Percentiles rank a stretch among this genome's conserved stretches.
Evolutionary conservation across 2,113 vertebrate species (phyloP).

Genomic region (Verasper variegatus): DNA sequence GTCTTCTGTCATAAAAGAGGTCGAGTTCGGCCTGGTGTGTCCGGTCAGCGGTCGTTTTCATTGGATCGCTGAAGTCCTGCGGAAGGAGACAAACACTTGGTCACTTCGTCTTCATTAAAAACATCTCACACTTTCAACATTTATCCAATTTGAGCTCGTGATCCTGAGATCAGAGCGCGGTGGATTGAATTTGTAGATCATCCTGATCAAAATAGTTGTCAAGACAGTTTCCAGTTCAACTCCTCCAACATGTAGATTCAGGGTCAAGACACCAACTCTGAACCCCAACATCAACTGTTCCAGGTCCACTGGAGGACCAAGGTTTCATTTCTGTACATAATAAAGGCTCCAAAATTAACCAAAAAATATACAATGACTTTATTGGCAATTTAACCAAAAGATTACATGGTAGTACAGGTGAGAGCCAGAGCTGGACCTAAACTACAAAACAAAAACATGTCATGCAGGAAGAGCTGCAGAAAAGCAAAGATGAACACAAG

Average conservation of each 20-base stretch:
- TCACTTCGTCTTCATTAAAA: background rate
- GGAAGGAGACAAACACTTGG: background rate
- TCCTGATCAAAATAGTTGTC: too few relatives aligned
- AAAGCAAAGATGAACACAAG: background rate
- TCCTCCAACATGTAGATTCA: background rate
- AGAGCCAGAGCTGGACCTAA: background rate
- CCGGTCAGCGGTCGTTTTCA: slow-evolving; percentile 50
- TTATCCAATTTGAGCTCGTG: too few relatives aligned
- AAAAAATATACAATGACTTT: background rate
- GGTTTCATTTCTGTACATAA: background rate
- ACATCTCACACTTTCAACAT: too few relatives aligned
- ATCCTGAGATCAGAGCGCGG: too few relatives aligned
- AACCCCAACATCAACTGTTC: background rate
- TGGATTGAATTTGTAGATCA: too few relatives aligned
- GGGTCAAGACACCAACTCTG: too few relatives aligned
- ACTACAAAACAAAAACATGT: background rate
- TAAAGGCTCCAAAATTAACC: background rate
- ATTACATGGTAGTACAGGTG: background rate
- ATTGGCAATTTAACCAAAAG: background rate
- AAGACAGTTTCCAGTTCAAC: too few relatives aligned
- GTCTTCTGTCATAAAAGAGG: slow-evolving; percentile 81
- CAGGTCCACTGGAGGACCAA: background rate
- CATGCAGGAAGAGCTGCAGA: background rate
- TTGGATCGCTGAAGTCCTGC: slow-evolving; percentile 64
- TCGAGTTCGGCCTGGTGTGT: slow-evolving; percentile 60